These are phyloP conservation scores for Sceloporus undulatus DNA, from an alignment of 2,113 vertebrate species.

Conservation along the genomic window DNA sequence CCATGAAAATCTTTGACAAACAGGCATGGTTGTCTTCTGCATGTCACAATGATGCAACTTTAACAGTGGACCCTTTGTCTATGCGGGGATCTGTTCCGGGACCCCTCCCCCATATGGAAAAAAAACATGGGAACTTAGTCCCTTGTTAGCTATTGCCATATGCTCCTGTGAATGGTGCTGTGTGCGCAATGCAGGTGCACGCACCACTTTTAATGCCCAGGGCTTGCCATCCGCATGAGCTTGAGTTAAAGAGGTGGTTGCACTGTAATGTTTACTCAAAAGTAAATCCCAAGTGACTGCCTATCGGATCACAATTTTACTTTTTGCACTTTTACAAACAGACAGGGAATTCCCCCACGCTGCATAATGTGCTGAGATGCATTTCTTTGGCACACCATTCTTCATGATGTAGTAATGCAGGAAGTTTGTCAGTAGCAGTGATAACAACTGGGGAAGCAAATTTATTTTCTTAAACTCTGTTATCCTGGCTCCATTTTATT, in stretches of 20 bases:
- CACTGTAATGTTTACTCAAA: background rate
- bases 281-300: background rate
- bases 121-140: no score
- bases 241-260: no score
- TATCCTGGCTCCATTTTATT: background rate
- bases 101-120: no score
- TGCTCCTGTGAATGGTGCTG: no score
- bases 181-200: no score
- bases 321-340: no score
- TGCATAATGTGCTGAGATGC: background rate
- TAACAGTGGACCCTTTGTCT: no score
- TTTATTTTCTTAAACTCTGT: constrained; percentile 11
- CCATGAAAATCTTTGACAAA: background rate
- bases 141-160: no score
- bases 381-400: rapidly evolving
- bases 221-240: no score
- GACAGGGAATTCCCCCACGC: no score
- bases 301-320: background rate
- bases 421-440: background rate
- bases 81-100: no score
- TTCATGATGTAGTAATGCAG: rapidly evolving
- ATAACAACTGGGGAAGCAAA: background rate
- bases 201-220: no score
- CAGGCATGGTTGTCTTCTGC: background rate
- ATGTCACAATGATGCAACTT: background rate